Conservation (phyloP, 2,797 vertebrate species). For the Gorsachius magnificus region DNA sequence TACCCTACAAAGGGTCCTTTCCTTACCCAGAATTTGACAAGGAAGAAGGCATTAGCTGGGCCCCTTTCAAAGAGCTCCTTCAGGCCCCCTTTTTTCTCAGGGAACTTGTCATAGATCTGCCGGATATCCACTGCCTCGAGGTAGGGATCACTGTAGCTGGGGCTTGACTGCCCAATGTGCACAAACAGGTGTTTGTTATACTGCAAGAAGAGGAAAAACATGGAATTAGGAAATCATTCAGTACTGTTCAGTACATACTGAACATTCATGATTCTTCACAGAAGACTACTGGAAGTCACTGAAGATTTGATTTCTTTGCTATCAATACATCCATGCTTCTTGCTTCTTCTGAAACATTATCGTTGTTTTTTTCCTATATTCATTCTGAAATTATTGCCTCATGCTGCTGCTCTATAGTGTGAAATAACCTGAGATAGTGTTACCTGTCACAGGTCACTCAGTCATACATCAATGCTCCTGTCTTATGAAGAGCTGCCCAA, state of each 20-base stretch:
- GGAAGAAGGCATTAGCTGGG: conserved; percentile 91
- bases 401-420: background rate
- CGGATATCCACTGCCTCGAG: conserved; percentile 94
- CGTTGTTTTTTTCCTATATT: accelerated
- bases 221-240: background rate
- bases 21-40: conserved; percentile 98
- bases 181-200: conserved; percentile 96
- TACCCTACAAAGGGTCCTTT: background rate
- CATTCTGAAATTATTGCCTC: background rate
- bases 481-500: background rate
- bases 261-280: background rate
- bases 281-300: background rate
- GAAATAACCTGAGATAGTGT: background rate
- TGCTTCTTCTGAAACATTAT: background rate
- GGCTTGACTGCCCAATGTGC: conserved; percentile 92
- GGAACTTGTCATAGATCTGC: conserved; percentile 98
- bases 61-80: conserved; percentile 96
- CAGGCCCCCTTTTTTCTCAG: conserved; percentile 93
- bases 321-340: background rate
- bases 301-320: background rate
- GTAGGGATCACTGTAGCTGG: conserved; percentile 88
- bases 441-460: background rate
- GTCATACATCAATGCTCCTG: background rate
- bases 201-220: conserved; percentile 67
- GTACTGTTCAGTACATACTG: background rate